Conservation (phyloP, 2,797 vertebrate species). For the Enteromius radiatus region DNA sequence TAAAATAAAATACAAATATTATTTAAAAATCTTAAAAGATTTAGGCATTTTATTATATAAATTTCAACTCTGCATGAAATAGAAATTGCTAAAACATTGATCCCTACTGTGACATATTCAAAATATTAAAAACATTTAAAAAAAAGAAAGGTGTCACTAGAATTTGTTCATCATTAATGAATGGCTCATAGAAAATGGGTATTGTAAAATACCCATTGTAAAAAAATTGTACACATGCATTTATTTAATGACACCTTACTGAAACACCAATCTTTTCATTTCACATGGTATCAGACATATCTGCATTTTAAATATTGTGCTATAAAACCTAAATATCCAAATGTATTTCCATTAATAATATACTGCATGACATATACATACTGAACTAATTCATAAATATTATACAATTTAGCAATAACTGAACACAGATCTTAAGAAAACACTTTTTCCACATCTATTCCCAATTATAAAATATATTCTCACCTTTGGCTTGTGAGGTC, state of each 20-base stretch:
- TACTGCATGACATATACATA: neutral
- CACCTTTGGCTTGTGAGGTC: conserved; percentile 81
- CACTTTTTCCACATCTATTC: neutral
- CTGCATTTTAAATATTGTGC: neutral
- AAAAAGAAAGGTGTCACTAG: too few species aligned
- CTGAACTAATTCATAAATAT: neutral
- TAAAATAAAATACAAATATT: too few species aligned
- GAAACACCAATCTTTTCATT: neutral
- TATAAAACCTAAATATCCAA: neutral
- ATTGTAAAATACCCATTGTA: too few species aligned
- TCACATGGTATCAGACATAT: neutral
- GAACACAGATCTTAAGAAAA: neutral
- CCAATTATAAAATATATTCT: conserved; percentile 49
- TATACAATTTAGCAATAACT: neutral
- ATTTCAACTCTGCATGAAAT: neutral
- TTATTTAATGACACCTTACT: neutral
- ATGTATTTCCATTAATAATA: neutral
- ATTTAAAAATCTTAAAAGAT: too few species aligned
- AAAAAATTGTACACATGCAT: neutral
- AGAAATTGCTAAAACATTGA: neutral
- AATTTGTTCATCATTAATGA: neutral
- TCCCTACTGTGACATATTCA: neutral
- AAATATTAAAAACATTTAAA: neutral
- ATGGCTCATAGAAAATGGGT: neutral
- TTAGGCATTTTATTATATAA: too few species aligned